phyloP scores from a whole-genome alignment of 1,140 invertebrate species.

The Drosophila dunni region DNA sequence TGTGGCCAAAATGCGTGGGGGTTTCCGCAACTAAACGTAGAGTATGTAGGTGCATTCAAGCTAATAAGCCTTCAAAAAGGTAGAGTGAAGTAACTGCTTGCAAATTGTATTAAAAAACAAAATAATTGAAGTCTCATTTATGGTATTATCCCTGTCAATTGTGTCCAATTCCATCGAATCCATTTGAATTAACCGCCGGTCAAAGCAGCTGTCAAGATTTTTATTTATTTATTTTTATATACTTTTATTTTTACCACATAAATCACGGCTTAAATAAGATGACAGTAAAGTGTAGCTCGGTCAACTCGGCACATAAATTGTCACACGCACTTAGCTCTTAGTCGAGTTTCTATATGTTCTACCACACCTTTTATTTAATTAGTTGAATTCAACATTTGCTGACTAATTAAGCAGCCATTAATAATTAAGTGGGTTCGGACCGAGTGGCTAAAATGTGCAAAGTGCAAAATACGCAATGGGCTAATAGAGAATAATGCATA shows the following conservation, averaged over 20 bases:
- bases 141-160: background rate
- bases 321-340: constrained; percentile 44
- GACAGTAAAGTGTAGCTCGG: background rate
- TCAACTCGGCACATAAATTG: constrained; percentile 36
- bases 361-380: constrained; percentile 73
- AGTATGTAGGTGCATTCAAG: background rate
- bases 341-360: background rate
- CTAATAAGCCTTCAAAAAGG: constrained; percentile 11
- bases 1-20: background rate
- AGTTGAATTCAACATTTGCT: constrained; percentile 60
- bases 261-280: constrained; percentile 41
- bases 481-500: constrained; percentile 49
- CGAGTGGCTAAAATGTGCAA: constrained; percentile 49
- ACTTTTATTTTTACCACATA: constrained; percentile 38
- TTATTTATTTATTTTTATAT: no score
- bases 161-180: constrained; percentile 21
- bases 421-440: constrained; percentile 58
- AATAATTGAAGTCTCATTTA: background rate
- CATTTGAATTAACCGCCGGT: constrained; percentile 65
- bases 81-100: background rate
- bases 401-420: constrained; percentile 67
- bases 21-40: constrained; percentile 14
- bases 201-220: constrained; percentile 40
- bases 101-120: background rate
- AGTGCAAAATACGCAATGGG: constrained; percentile 62